Base-by-base conservation (phyloP, 2,888 invertebrate species). In the Panopea generosa region DNA sequence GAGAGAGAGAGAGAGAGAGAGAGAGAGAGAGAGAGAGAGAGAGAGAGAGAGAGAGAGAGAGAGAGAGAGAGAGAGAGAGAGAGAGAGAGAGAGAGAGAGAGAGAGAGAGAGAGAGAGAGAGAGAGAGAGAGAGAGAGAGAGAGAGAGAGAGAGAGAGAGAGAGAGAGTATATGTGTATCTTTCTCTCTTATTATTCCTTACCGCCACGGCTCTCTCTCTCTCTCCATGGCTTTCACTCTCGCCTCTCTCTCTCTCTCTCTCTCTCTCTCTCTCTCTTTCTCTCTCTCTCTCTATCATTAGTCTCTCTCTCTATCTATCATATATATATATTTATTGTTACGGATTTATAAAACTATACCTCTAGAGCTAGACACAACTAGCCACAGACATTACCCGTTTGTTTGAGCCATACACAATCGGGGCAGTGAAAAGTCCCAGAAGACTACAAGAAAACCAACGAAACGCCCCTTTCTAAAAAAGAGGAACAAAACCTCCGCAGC, bases 181-280 rank as follows among this genome's bases (percentile, higher is more conserved):
- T 16, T n/a, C 6, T 26, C 24, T 20, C 18, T 38, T 3, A 24
- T 53, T 27, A 24, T 38, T n/a, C n/a, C n/a, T n/a, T n/a, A n/a
- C n/a, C n/a, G n/a, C n/a, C n/a, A n/a, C n/a, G n/a, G n/a, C 27
- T 55, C 55, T 65, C 40, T 45, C 57, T 27, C 24, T 68, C 49
- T 59, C 1, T 68, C 47, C 59, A 9, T 67, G 22, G 27, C 20
- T 59, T 20, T 47, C 47, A 47, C 47, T 66, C 57, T 67, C 27
- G 16, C 11, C 20, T 57, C 40, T 53, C 49, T 65, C 33, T 67
- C 29, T 67, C 38, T 67, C 57, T 67, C 47, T 57, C 29, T 65
- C 55, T 65, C 65, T 43, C 45, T 56, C 55, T 24, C 43, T 56
- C 55, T 43, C 65, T 43, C 53, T 22, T 24, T 55, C 53, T 55